phyloP scores from a whole-genome alignment of 2,113 vertebrate genomes.

The Dasypus novemcinctus region DNA sequence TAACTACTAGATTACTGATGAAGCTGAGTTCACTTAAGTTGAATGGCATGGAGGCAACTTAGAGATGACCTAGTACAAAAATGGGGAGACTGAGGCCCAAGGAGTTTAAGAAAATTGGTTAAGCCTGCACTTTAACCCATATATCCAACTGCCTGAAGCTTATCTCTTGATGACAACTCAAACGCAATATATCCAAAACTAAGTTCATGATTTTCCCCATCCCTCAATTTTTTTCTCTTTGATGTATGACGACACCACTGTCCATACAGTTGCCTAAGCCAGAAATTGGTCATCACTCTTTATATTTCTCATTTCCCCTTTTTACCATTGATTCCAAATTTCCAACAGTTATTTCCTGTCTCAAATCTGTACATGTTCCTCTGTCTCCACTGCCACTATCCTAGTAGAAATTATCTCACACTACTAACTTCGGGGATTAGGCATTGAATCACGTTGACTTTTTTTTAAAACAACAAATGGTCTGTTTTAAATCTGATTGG shows the following conservation, averaged over 20 bases:
- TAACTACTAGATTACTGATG: not conserved
- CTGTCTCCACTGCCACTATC: not conserved
- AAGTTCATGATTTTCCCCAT: not conserved
- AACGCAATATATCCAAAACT: not conserved
- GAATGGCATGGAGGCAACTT: not conserved
- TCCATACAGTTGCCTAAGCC: not conserved
- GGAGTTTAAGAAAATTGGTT: not conserved
- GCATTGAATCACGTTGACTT: not conserved
- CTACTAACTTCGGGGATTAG: not conserved
- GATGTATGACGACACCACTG: not conserved
- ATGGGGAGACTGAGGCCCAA: not conserved
- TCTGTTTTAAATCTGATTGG: not conserved
- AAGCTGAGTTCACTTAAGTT: not conserved
- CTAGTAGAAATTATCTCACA: not conserved
- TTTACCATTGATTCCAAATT: not conserved
- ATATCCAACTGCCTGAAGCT: not conserved
- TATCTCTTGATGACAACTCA: not conserved
- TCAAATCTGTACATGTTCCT: not conserved
- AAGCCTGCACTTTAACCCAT: not conserved
- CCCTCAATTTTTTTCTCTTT: not conserved
- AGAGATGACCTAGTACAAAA: not conserved
- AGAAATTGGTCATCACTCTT: not conserved
- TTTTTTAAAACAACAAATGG: not conserved
- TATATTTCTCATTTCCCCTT: not conserved
- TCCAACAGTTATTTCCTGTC: not conserved